Conservation (phyloP, 2,888 invertebrate species). For the Ormia ochracea region DNA sequence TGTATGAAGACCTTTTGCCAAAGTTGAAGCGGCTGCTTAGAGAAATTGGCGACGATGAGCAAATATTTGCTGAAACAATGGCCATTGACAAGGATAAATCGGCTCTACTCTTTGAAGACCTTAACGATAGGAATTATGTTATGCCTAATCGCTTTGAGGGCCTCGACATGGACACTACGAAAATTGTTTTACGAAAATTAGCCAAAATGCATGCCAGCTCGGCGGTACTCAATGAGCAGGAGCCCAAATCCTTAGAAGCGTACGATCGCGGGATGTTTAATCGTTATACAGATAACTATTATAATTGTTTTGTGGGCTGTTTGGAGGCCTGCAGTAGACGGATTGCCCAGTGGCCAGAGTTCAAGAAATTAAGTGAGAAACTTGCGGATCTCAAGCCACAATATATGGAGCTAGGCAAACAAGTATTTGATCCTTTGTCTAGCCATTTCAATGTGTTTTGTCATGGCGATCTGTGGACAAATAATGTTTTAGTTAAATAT, state of each 20-base stretch:
- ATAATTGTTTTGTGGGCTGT: constrained; percentile 70
- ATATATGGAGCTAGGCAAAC: constrained; percentile 72
- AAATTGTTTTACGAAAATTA: constrained; percentile 75
- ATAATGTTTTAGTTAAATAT: constrained; percentile 74
- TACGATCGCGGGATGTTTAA: constrained; percentile 76
- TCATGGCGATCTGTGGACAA: constrained; percentile 76
- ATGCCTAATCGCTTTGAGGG: constrained; percentile 73
- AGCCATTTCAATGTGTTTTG: constrained; percentile 71
- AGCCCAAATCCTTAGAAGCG: constrained; percentile 66
- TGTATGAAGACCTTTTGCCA: constrained; percentile 74
- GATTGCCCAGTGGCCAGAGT: constrained; percentile 71
- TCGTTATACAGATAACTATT: constrained; percentile 71
- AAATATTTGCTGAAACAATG: constrained; percentile 73
- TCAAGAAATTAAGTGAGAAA: constrained; percentile 69
- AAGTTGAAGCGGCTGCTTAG: constrained; percentile 69
- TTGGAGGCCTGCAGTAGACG: constrained; percentile 69
- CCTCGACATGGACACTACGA: constrained; percentile 76
- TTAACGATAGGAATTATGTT: constrained; percentile 67
- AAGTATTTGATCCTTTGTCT: constrained; percentile 69
- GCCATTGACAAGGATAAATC: constrained; percentile 71
- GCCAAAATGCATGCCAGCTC: constrained; percentile 79
- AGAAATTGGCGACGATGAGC: constrained; percentile 69
- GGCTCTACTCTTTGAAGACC: constrained; percentile 74
- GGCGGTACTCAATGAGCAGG: constrained; percentile 76
- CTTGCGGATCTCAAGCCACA: constrained; percentile 67